Percentiles rank a stretch among this genome's conserved stretches.
Evolutionary conservation across 1,140 invertebrate genomes (phyloP).

Genomic region (Muscidifurax raptorellus): DNA sequence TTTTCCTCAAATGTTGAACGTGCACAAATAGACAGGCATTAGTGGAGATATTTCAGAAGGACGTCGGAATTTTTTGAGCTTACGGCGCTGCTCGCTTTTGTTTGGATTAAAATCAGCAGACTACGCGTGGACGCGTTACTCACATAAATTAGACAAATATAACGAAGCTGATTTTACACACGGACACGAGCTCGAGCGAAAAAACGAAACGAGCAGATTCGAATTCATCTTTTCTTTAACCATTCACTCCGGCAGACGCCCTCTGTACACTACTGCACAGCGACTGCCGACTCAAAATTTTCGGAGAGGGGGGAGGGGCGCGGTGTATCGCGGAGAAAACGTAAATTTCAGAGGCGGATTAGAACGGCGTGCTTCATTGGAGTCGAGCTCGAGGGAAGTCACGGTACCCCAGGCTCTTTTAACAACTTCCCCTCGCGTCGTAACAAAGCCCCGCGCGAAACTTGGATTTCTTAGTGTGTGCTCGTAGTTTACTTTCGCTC

Average conservation of each 20-base stretch:
- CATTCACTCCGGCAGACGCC: neutral
- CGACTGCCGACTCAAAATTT: neutral
- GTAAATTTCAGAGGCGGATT: conserved; percentile 14
- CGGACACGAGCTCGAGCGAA: no score
- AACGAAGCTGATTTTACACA: no score
- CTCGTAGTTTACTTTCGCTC: neutral
- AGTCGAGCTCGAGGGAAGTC: neutral
- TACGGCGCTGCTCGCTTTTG: no score
- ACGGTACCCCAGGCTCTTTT: conserved; percentile 4
- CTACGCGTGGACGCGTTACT: no score
- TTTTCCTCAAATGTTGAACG: no score
- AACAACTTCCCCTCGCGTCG: neutral
- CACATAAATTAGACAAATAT: no score
- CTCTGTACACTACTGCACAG: neutral
- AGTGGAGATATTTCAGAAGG: no score
- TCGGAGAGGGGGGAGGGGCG: neutral
- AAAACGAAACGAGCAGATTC: no score
- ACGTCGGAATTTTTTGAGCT: no score
- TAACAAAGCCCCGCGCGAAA: neutral
- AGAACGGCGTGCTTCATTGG: conserved; percentile 1
- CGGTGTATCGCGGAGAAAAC: neutral
- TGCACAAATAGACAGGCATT: no score
- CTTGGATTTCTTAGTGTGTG: neutral
- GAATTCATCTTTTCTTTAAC: neutral
- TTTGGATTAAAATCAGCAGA: no score